Evolutionary conservation across 2,113 vertebrate species (phyloP), one percentile per base, ranked within the genome.

Genomic region (Stictonetta naevosa): DNA sequence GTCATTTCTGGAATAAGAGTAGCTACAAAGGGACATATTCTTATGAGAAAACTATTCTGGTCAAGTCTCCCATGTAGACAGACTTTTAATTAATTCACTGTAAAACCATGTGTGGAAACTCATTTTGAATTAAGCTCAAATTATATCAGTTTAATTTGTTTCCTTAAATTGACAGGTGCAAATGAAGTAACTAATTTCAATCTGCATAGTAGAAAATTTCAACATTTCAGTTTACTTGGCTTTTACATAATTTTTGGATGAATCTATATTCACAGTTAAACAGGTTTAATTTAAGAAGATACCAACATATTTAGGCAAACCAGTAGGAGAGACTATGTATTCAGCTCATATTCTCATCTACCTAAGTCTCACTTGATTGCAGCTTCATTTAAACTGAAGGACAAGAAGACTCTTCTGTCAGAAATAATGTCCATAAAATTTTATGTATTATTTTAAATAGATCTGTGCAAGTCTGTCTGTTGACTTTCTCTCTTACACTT

Each of bases 61-160:
- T 95, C 88, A 96, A 88, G 92, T 88, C 91, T 93, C 66, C 88
- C 42, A 72, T 78, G 66, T 33, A 95, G 91, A 85, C 92, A 96
- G 93, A 95, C 34, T 52, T 95, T 95, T 91, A 97, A 96, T 95
- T 96, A 95, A 97, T 97, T 95, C 94, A 87, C 92, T 95, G 91
- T 91, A 95, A 97, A 95, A 89, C 52, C 68, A 83, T 94, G 79
- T 96, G 87, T 95, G 79, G 94, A 95, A 95, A 97, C 90, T 95
- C 86, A 95, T 36, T 82, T 59, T 90, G 84, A 91, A 93, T 87
- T 86, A 80, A 90, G 33, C 52, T 92, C 33, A 95, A 91, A 90
- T 93, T 91, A 77, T 81, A 77, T 36, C 87, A 84, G 56, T 92
- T 95, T 78, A 94, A 95, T 93, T 92, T 92, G 82, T 92, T 92